Percentiles rank a stretch among this genome's conserved stretches.
Evolutionary conservation across 2,888 invertebrate genomes (phyloP).

Genomic region (Xanthostigma xanthostigma): DNA sequence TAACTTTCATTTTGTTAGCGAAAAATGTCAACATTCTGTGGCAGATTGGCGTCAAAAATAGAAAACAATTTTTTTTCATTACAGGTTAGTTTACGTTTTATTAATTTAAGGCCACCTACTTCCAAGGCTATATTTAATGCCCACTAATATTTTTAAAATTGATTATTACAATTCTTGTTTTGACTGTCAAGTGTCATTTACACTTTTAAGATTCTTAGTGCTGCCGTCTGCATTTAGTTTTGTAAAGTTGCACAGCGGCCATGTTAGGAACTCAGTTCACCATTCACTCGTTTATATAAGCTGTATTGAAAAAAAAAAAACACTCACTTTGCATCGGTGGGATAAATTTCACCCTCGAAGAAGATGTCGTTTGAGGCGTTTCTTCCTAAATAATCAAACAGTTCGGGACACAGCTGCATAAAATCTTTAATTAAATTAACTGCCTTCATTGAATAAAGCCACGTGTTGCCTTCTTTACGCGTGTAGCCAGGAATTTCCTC

Average conservation of each 20-base stretch:
- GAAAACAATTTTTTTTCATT: no score
- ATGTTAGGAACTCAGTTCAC: no score
- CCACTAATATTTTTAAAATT: no score
- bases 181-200: no score
- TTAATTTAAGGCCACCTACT: no score
- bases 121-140: no score
- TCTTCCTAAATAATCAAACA: constrained; percentile 46
- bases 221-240: no score
- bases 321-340: constrained; percentile 34
- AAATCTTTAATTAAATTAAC: constrained; percentile 57
- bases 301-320: neutral
- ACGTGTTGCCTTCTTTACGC: constrained; percentile 48
- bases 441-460: constrained; percentile 71
- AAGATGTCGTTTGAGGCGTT: constrained; percentile 38
- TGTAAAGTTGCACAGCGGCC: no score
- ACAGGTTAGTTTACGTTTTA: no score
- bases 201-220: no score
- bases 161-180: no score
- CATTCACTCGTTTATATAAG: no score
- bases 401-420: constrained; percentile 50
- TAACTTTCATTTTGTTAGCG: neutral
- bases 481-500: constrained; percentile 71
- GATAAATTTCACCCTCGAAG: constrained; percentile 53
- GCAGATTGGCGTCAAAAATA: neutral
- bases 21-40: neutral